Percentiles rank a stretch among this genome's conserved stretches.
These are phyloP conservation scores for Elgonia sp. DNA, from an alignment of 2,888 invertebrate genomes.

Conservation along the genomic window DNA sequence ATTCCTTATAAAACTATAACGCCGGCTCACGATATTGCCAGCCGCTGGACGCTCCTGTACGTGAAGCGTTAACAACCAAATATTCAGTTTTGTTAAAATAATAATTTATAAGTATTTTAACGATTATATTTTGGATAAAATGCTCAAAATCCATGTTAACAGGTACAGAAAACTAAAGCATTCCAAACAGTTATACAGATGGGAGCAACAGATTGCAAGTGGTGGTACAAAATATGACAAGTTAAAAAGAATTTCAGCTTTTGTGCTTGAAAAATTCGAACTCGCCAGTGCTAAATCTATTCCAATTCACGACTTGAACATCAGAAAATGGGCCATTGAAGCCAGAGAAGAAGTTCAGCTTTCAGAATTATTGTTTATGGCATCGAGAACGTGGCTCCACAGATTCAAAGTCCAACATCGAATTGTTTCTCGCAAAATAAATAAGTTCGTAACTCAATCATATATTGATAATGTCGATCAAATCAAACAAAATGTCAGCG, in stretches of 20 bases:
- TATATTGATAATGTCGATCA: constrained; percentile 35
- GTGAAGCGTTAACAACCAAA: too few species aligned
- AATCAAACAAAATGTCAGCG: constrained; percentile 32
- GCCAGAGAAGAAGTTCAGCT: neutral
- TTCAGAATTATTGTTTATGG: neutral
- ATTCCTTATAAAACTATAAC: too few species aligned
- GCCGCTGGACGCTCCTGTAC: too few species aligned
- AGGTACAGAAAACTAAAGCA: too few species aligned
- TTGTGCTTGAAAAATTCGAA: neutral
- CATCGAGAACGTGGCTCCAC: neutral
- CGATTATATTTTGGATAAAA: too few species aligned
- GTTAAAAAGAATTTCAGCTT: neutral
- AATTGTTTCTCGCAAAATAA: constrained; percentile 74
- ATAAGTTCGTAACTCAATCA: constrained; percentile 70
- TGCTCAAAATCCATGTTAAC: too few species aligned
- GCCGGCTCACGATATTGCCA: too few species aligned
- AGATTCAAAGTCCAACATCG: constrained; percentile 56
- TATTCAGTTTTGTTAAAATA: too few species aligned
- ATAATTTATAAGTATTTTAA: too few species aligned
- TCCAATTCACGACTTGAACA: constrained; percentile 6
- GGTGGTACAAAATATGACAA: neutral
- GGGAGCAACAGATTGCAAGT: neutral
- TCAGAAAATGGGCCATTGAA: neutral
- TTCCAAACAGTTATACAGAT: neutral
- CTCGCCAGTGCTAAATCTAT: neutral